These are phyloP conservation scores for Myathropa florea DNA, from an alignment of 2,888 invertebrate species.

Conservation along the genomic window DNA sequence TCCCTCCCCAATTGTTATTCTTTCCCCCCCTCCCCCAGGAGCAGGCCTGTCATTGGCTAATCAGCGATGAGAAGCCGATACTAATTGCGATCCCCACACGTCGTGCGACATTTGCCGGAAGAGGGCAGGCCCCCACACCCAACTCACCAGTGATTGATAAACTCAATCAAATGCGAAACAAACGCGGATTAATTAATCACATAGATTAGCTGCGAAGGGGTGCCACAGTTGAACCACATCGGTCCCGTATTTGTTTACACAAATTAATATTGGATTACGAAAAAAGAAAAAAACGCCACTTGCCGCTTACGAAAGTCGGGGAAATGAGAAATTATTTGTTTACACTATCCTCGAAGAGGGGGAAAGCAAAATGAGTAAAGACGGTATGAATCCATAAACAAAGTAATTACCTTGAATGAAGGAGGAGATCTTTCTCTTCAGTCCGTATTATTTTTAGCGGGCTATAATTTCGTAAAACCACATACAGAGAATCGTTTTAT, in stretches of 20 bases:
- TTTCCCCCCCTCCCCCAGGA: not conserved
- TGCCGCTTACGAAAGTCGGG: slow-evolving; percentile 2
- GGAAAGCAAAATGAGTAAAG: slow-evolving; percentile 24
- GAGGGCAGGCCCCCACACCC: not conserved
- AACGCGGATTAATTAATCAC: slow-evolving; percentile 46
- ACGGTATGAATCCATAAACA: slow-evolving; percentile 41
- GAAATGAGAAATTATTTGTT: slow-evolving; percentile 30
- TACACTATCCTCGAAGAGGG: not conserved
- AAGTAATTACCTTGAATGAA: slow-evolving; percentile 45
- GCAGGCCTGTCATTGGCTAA: slow-evolving; percentile 51
- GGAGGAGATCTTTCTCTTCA: not conserved
- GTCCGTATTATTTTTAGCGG: slow-evolving; percentile 42
- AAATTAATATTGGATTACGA: slow-evolving; percentile 35
- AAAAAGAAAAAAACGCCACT: not conserved
- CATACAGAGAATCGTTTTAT: slow-evolving; percentile 34
- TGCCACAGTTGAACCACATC: slow-evolving; percentile 37
- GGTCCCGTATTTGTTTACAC: slow-evolving; percentile 41
- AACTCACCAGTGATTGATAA: slow-evolving; percentile 24
- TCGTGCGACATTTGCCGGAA: slow-evolving; percentile 38
- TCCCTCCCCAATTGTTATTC: not conserved
- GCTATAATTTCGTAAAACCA: slow-evolving; percentile 40
- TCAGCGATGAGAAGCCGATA: slow-evolving; percentile 43
- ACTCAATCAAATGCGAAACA: slow-evolving; percentile 30
- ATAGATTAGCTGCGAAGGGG: slow-evolving; percentile 29
- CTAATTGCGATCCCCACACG: slow-evolving; percentile 49